Evolutionary conservation across 2,797 vertebrate species (phyloP).

Genomic region (Ctenopoma multispine): DNA sequence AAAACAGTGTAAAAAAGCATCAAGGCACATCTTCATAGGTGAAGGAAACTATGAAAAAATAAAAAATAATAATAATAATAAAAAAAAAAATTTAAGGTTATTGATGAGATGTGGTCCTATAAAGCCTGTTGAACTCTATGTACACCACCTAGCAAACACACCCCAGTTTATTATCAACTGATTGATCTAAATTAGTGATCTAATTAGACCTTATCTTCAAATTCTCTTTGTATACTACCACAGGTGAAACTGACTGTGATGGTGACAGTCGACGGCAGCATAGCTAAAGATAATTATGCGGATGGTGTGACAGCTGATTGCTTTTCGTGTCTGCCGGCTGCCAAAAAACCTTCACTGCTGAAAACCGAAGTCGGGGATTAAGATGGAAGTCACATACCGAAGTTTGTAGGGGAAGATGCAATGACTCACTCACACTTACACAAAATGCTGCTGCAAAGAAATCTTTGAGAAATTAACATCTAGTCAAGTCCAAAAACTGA

Average conservation of each 20-base stretch:
- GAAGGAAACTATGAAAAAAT: too few species aligned
- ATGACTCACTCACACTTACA: constrained; percentile 56
- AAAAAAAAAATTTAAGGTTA: too few species aligned
- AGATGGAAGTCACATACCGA: constrained; percentile 58
- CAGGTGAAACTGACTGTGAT: constrained; percentile 41
- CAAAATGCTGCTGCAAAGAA: constrained; percentile 40
- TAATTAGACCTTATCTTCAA: constrained; percentile 2
- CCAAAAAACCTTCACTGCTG: constrained; percentile 55
- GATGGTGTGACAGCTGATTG: constrained; percentile 58
- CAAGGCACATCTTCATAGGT: too few species aligned
- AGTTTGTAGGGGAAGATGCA: constrained; percentile 34
- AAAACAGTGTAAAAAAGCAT: too few species aligned
- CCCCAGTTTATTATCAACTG: too few species aligned
- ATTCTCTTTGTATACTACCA: constrained; percentile 19
- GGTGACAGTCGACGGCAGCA: constrained; percentile 57
- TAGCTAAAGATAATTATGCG: constrained; percentile 44
- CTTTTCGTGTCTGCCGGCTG: constrained; percentile 62
- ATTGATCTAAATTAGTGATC: constrained; percentile 10
- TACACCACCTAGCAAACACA: too few species aligned
- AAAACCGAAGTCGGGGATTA: constrained; percentile 50
- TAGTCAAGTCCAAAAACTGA: neutral
- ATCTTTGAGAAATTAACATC: constrained; percentile 43
- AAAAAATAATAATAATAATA: too few species aligned
- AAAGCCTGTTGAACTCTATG: too few species aligned
- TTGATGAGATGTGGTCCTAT: too few species aligned